Evolutionary conservation across 1,140 invertebrate species (phyloP).

Genomic region (Neotoxoptera formosana): DNA sequence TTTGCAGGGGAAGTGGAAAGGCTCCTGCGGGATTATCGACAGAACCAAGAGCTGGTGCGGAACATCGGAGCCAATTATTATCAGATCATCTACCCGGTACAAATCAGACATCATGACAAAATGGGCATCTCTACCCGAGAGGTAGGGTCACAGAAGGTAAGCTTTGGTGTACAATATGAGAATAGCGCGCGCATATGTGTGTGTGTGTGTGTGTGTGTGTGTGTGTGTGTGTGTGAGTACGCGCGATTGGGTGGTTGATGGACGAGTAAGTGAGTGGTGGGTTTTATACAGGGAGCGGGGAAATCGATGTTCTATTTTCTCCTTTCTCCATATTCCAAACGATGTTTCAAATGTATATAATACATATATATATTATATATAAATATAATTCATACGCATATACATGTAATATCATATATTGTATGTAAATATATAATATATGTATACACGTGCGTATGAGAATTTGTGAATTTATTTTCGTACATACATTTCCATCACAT

Average conservation of each 20-base stretch:
- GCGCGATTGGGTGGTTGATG: neutral
- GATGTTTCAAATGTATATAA: neutral
- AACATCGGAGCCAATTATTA: slow-evolving; percentile 90
- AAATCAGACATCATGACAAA: slow-evolving; percentile 92
- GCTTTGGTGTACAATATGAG: slow-evolving; percentile 59
- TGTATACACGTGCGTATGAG: neutral
- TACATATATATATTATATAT: neutral
- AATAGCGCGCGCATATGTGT: neutral
- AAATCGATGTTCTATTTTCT: slow-evolving; percentile 48
- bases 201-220: neutral
- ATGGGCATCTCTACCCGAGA: slow-evolving; percentile 92
- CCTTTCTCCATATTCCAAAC: slow-evolving; percentile 7
- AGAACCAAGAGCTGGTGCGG: slow-evolving; percentile 89
- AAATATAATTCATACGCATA: neutral
- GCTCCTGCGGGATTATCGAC: slow-evolving; percentile 84
- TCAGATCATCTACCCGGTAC: slow-evolving; percentile 94
- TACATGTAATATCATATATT: neutral
- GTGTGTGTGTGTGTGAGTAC: neutral
- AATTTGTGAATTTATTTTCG: slow-evolving; percentile 37
- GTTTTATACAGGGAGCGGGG: neutral
- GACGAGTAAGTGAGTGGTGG: neutral
- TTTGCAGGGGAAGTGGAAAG: slow-evolving; percentile 84
- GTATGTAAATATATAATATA: neutral
- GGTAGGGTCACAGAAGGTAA: slow-evolving; percentile 82
- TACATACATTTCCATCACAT: slow-evolving; percentile 16